These are phyloP conservation scores for Cabera pusaria DNA, from an alignment of 2,888 invertebrate genomes.

Conservation along the genomic window DNA sequence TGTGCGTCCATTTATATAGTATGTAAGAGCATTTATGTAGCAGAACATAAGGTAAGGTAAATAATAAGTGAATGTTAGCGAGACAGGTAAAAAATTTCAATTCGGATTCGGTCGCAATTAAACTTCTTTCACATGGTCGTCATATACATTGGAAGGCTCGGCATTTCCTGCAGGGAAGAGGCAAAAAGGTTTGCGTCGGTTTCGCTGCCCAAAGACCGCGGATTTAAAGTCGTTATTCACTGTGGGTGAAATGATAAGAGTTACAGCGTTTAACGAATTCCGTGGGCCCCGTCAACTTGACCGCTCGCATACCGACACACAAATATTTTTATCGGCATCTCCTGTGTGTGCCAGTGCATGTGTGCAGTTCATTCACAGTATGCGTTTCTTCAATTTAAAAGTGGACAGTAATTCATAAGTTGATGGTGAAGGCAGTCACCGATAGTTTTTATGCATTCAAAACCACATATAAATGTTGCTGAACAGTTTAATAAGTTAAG, in stretches of 20 bases:
- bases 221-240: slow-evolving; percentile 54
- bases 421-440: slow-evolving; percentile 21
- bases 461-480: slow-evolving; percentile 19
- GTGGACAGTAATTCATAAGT: slow-evolving; percentile 35
- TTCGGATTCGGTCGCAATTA: slow-evolving; percentile 28
- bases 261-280: slow-evolving; percentile 57
- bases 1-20: slow-evolving; percentile 22
- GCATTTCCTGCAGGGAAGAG: slow-evolving; percentile 63
- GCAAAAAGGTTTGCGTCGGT: slow-evolving; percentile 50
- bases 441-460: slow-evolving; percentile 24
- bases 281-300: slow-evolving; percentile 49
- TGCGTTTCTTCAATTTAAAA: slow-evolving; percentile 46
- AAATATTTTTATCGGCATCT: slow-evolving; percentile 52
- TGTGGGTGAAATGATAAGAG: slow-evolving; percentile 36
- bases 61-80: too few species aligned
- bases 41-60: too few species aligned
- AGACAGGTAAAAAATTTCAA: slow-evolving; percentile 29
- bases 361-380: slow-evolving; percentile 49
- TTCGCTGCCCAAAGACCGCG: slow-evolving; percentile 39
- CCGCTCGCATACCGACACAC: slow-evolving; percentile 55
- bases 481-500: slow-evolving; percentile 12
- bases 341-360: slow-evolving; percentile 24
- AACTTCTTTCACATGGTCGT: slow-evolving; percentile 53
- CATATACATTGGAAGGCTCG: slow-evolving; percentile 63
- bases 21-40: slow-evolving; percentile 3